Percentiles rank a stretch among this genome's conserved stretches.
Conservation (phyloP, 1,140 invertebrate species). For the Phymorhynchus buccinoides region DNA sequence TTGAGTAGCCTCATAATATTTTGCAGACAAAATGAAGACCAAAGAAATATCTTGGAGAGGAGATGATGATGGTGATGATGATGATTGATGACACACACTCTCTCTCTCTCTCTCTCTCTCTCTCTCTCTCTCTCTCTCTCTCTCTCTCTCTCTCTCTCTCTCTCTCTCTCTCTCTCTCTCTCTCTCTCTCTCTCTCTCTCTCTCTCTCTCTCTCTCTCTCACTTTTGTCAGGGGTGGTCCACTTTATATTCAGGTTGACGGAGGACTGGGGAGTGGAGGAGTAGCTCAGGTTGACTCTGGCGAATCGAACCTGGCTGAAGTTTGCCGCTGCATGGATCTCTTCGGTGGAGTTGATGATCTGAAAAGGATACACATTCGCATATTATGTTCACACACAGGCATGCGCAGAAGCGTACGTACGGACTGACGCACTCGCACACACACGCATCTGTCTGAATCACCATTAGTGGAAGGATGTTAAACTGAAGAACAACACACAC, state of each 20-base stretch:
- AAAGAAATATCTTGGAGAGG: background rate
- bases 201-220: background rate
- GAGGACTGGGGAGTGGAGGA: constrained; percentile 13
- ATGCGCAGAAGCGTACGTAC: no score
- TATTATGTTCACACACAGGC: background rate
- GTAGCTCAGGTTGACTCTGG: background rate
- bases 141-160: no score
- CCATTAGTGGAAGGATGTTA: background rate
- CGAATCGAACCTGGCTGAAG: constrained; percentile 26
- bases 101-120: background rate
- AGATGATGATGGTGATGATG: background rate
- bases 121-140: no score
- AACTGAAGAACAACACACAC: background rate
- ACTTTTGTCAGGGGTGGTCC: constrained; percentile 28
- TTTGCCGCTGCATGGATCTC: constrained; percentile 26
- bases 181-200: no score
- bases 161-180: no score
- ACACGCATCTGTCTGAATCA: no score
- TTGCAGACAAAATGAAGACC: no score
- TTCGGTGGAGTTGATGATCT: constrained; percentile 26
- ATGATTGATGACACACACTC: background rate
- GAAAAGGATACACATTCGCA: background rate
- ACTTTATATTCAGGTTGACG: background rate
- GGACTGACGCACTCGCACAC: no score
- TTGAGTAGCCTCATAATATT: no score